These are phyloP conservation scores for Cotesia chilonis DNA, from an alignment of 1,140 invertebrate genomes.

Conservation along the genomic window DNA sequence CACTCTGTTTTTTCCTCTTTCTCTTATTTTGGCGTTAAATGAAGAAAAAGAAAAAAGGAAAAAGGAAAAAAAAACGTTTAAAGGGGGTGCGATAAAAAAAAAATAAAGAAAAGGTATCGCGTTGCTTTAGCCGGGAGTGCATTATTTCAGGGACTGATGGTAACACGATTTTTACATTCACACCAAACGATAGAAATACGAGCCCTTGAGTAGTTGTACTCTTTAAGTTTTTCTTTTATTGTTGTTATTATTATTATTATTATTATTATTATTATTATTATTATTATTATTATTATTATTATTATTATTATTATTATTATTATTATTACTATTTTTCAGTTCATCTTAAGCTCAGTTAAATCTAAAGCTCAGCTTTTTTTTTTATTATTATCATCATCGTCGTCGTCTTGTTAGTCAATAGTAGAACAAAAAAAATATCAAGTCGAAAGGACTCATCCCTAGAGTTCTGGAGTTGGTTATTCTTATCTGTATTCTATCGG, in stretches of 20 bases:
- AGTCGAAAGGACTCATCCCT: slow-evolving; percentile 33
- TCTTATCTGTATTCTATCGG: slow-evolving; percentile 59
- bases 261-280: background rate
- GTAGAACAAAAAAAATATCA: background rate
- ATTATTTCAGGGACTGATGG: slow-evolving; percentile 24
- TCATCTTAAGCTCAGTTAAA: background rate
- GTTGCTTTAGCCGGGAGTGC: background rate
- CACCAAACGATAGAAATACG: slow-evolving; percentile 20
- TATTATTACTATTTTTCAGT: background rate
- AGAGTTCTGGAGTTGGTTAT: slow-evolving; percentile 41
- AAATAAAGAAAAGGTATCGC: background rate
- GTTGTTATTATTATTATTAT: background rate
- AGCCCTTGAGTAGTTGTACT: background rate
- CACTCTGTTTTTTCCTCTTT: slow-evolving; percentile 43
- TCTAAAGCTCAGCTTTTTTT: too few species aligned
- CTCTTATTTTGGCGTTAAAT: background rate
- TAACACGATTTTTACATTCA: slow-evolving; percentile 37
- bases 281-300: too few species aligned
- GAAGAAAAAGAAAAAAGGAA: slow-evolving; percentile 1
- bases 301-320: background rate
- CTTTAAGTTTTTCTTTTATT: background rate
- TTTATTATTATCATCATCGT: background rate
- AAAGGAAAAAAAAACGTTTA: too few species aligned
- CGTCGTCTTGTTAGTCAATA: background rate
- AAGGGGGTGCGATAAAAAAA: background rate